These are phyloP conservation scores for Agrochola lychnidis DNA, from an alignment of 2,888 invertebrate species.

Conservation along the genomic window DNA sequence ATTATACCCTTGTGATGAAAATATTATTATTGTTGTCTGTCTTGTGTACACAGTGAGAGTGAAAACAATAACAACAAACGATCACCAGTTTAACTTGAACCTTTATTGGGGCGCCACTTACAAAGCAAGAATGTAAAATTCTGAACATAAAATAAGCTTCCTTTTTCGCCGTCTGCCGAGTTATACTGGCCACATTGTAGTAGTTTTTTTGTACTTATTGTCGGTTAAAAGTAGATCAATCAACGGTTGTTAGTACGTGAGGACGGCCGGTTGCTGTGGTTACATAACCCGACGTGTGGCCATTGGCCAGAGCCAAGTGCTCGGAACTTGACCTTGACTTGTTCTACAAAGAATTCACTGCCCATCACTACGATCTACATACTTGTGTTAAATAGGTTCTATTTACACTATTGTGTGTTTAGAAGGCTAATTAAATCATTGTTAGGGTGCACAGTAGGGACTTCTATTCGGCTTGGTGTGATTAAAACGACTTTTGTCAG, in stretches of 20 bases:
- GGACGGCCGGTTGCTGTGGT: constrained; percentile 57
- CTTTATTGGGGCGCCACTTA: neutral
- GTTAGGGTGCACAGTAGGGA: neutral
- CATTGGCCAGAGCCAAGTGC: constrained; percentile 69
- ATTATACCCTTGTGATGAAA: constrained; percentile 32
- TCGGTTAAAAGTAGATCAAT: constrained; percentile 64
- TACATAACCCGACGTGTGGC: constrained; percentile 79
- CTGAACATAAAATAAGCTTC: constrained; percentile 1
- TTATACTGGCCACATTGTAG: constrained; percentile 28
- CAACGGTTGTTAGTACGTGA: constrained; percentile 59
- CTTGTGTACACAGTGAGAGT: constrained; percentile 22
- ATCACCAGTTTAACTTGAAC: constrained; percentile 25
- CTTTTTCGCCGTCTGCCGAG: constrained; percentile 2
- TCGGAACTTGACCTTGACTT: constrained; percentile 83
- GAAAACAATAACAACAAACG: constrained; percentile 10
- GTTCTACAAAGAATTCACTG: constrained; percentile 43
- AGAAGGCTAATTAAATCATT: neutral
- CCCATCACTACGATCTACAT: constrained; percentile 39
- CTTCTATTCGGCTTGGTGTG: neutral
- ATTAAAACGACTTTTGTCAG: neutral
- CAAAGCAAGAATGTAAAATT: constrained; percentile 1
- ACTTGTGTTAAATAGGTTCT: neutral
- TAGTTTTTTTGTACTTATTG: constrained; percentile 50
- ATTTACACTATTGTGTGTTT: neutral
- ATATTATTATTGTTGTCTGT: constrained; percentile 17